Evolutionary conservation across 2,113 vertebrate genomes (phyloP).

Genomic region (Notothenia rossii): DNA sequence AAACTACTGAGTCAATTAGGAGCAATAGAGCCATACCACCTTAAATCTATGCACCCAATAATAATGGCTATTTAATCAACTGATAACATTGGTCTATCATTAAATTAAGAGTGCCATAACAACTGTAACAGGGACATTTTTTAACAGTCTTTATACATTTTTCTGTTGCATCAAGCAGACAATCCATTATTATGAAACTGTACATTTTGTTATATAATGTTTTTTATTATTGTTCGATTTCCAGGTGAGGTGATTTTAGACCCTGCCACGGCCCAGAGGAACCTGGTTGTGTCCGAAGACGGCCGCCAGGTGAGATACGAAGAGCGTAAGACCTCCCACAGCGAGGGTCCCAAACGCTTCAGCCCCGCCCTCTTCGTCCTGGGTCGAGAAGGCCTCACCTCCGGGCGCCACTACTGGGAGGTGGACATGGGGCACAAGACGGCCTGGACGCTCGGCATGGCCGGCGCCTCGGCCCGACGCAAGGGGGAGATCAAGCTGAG

Average conservation of each 20-base stretch:
- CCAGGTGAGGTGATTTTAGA: conserved; percentile 85
- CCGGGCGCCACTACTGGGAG: conserved; percentile 86
- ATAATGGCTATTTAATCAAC: not conserved
- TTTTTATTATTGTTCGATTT: not conserved
- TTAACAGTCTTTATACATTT: not conserved
- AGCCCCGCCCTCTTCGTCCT: conserved; percentile 83
- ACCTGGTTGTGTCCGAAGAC: conserved; percentile 79
- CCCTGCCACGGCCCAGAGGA: conserved; percentile 79
- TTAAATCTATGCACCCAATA: no score
- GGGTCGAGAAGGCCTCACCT: conserved; percentile 70
- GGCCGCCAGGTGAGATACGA: conserved; percentile 82
- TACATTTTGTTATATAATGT: no score
- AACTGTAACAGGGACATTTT: no score
- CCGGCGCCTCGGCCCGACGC: conserved; percentile 65
- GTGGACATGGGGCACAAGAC: conserved; percentile 80
- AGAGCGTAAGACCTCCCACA: conserved; percentile 66
- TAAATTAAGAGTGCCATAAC: no score
- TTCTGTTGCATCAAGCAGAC: not conserved
- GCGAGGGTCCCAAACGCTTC: conserved; percentile 77
- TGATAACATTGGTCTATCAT: no score
- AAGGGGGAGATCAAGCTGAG: conserved; percentile 85
- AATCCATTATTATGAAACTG: not conserved
- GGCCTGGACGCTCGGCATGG: conserved; percentile 83
- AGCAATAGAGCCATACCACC: no score
- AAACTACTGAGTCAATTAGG: no score